These are phyloP conservation scores for Cylloceria caligata DNA, from an alignment of 2,888 invertebrate genomes.

Conservation along the genomic window DNA sequence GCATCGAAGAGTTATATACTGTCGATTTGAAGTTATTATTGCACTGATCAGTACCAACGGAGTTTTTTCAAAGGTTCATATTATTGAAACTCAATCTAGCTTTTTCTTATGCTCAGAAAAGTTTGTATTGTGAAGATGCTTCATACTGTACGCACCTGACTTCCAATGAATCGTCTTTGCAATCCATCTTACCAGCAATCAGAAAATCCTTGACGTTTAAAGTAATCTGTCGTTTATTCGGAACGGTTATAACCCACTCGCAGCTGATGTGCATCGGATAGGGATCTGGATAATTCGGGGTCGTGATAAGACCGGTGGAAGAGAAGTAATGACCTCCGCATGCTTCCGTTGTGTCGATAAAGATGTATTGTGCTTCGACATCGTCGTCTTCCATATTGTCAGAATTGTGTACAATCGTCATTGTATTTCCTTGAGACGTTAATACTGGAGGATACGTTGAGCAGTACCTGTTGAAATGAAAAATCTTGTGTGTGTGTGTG, in stretches of 20 bases:
- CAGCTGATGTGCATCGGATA: conserved; percentile 92
- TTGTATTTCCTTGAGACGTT: conserved; percentile 88
- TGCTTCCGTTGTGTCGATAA: conserved; percentile 87
- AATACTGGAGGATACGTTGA: conserved; percentile 88
- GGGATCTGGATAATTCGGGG: conserved; percentile 91
- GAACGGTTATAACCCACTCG: conserved; percentile 91
- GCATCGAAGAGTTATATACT: too few species aligned
- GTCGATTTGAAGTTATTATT: too few species aligned
- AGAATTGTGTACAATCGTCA: conserved; percentile 90
- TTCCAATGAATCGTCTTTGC: conserved; percentile 90
- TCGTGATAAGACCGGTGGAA: conserved; percentile 89
- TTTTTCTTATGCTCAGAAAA: background rate
- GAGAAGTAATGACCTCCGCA: conserved; percentile 92
- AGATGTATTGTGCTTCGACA: conserved; percentile 90
- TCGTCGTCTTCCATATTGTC: conserved; percentile 89
- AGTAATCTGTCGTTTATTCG: conserved; percentile 90
- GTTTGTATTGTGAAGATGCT: background rate
- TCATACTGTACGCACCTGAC: conserved; percentile 86
- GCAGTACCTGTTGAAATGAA: conserved; percentile 88
- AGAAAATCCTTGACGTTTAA: conserved; percentile 89
- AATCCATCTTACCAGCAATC: conserved; percentile 87
- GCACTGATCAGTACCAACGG: too few species aligned
- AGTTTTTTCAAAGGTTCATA: too few species aligned
- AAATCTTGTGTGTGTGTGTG: background rate
- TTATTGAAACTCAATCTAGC: too few species aligned